Percentiles rank a stretch among this genome's conserved stretches.
These are phyloP conservation scores for Tenebrio molitor DNA, from an alignment of 1,140 invertebrate genomes.

Conservation along the genomic window DNA sequence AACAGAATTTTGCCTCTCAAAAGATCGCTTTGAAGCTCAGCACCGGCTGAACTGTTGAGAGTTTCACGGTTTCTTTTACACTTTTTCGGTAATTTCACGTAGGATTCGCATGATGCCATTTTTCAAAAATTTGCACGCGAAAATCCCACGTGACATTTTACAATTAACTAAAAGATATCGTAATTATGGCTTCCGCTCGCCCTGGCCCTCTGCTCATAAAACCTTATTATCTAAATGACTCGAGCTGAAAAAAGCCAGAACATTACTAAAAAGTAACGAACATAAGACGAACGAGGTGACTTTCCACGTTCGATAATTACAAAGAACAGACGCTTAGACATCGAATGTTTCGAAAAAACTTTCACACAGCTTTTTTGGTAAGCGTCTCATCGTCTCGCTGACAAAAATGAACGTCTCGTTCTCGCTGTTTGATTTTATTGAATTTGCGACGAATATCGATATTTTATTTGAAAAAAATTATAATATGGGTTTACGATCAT, in stretches of 20 bases:
- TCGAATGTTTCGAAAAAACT: not conserved
- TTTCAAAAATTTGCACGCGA: too few species aligned
- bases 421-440: too few species aligned
- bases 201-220: not conserved
- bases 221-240: not conserved
- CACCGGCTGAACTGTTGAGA: constrained; percentile 8
- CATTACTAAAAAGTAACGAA: not conserved
- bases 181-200: too few species aligned
- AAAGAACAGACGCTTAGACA: not conserved
- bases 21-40: constrained; percentile 24
- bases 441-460: not conserved
- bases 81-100: constrained; percentile 19
- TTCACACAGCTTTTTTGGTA: too few species aligned
- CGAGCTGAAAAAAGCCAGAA: not conserved
- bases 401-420: too few species aligned
- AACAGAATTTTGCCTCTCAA: constrained; percentile 22
- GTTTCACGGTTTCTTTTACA: constrained; percentile 16
- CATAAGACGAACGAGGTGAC: not conserved
- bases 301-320: not conserved
- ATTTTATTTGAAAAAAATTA: constrained; percentile 18
- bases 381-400: too few species aligned
- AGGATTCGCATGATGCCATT: not conserved
- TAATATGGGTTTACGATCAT: constrained; percentile 35
- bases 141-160: too few species aligned
- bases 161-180: too few species aligned